A percentile compares a stretch with the other conserved stretches of the same genome.
These are phyloP conservation scores for Rhinopomastus cyanomelas DNA, from an alignment of 2,113 vertebrate genomes.

Conservation along the genomic window DNA sequence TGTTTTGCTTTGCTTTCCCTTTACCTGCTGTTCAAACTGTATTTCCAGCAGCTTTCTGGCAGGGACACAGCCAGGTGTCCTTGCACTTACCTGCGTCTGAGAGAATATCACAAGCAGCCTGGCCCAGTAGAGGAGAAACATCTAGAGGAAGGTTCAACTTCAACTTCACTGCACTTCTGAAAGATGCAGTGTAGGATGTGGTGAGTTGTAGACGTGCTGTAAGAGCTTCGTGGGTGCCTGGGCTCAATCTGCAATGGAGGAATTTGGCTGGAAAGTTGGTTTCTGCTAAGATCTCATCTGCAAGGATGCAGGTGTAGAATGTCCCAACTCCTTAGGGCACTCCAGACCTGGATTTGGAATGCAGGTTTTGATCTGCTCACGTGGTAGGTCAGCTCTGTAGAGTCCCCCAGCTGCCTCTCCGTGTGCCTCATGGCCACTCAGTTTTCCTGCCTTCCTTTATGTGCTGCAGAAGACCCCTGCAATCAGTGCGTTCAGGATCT, in stretches of 20 bases:
- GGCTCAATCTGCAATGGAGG: background rate
- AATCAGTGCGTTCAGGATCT: background rate
- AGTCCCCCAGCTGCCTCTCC: no score
- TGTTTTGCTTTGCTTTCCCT: background rate
- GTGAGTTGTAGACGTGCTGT: background rate
- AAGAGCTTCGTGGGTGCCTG: background rate
- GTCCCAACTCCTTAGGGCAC: no score
- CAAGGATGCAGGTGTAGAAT: slow-evolving; percentile 11
- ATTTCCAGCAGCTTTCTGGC: background rate
- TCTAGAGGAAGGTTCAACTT: slow-evolving; percentile 8
- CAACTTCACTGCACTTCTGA: background rate
- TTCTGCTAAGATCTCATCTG: slow-evolving; percentile 10
- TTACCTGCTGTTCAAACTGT: background rate
- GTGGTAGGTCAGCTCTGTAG: no score
- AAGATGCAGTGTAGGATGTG: background rate
- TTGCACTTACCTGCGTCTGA: background rate
- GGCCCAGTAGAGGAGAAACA: background rate
- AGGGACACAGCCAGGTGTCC: background rate
- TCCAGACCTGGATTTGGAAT: no score
- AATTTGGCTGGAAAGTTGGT: background rate
- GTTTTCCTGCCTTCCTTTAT: background rate
- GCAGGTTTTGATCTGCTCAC: no score
- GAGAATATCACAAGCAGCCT: background rate
- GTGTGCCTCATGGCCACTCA: rapidly evolving
- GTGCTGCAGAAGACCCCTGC: background rate